Percentiles rank a stretch among this genome's conserved stretches.
These are phyloP conservation scores for Bovichtus diacanthus DNA, from an alignment of 2,797 vertebrate genomes.

Conservation along the genomic window DNA sequence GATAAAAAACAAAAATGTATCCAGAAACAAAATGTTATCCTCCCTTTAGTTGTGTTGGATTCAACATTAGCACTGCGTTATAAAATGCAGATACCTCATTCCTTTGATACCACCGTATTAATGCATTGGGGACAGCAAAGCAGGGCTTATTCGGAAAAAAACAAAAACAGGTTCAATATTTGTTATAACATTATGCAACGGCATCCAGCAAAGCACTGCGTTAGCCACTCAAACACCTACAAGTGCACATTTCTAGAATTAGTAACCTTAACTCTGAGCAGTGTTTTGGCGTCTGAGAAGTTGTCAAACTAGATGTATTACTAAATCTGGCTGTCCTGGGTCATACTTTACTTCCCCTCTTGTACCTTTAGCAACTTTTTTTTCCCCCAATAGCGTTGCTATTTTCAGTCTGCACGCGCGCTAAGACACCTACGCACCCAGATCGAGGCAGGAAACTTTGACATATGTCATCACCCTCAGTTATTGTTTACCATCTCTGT, in stretches of 20 bases:
- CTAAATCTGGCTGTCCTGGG: neutral
- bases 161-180: neutral
- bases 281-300: neutral
- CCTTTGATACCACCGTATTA: neutral
- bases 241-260: neutral
- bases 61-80: neutral
- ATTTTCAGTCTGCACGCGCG: conserved; percentile 28
- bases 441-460: conserved; percentile 21
- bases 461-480: neutral
- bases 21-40: neutral
- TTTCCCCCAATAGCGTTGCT: neutral
- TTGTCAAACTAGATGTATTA: neutral
- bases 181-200: neutral
- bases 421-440: conserved; percentile 12
- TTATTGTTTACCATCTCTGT: neutral
- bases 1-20: neutral
- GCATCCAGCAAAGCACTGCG: neutral
- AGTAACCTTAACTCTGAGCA: neutral
- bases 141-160: too few relatives aligned
- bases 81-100: neutral
- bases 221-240: neutral
- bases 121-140: neutral
- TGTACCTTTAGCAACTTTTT: neutral
- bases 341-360: neutral
- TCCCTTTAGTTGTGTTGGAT: too few relatives aligned